Conservation (phyloP, 1,140 invertebrate genomes). For the Pseudomyrmex gracilis region DNA sequence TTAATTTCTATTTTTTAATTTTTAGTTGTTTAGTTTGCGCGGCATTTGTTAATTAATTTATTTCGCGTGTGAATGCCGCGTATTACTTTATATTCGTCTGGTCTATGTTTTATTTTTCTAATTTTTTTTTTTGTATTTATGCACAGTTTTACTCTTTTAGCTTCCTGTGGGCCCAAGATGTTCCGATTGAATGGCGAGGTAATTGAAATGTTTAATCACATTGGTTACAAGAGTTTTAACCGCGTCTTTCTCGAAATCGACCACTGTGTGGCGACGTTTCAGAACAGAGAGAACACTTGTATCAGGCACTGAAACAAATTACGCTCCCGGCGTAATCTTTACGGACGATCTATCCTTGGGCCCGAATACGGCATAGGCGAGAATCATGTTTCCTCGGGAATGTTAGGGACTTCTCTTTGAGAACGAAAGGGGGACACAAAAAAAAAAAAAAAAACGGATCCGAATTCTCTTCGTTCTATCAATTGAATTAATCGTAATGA, state of each 20-base stretch:
- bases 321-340: constrained; percentile 75
- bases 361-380: constrained; percentile 74
- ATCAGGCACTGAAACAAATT: constrained; percentile 81
- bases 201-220: background rate
- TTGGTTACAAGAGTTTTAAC: background rate
- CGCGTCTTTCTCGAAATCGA: no score
- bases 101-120: no score
- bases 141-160: no score
- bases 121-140: no score
- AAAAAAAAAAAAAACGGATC: no score
- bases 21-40: no score
- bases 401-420: constrained; percentile 17
- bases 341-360: constrained; percentile 79
- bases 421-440: constrained; percentile 14
- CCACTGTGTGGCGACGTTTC: constrained; percentile 45
- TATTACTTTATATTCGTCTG: no score
- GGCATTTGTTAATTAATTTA: no score
- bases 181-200: background rate
- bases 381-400: constrained; percentile 79
- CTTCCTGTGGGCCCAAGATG: no score
- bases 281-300: constrained; percentile 74
- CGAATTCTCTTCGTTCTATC: constrained; percentile 25
- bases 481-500: constrained; percentile 57
- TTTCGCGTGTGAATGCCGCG: no score
- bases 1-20: no score